Percentiles rank a stretch among this genome's conserved stretches.
phyloP scores from a whole-genome alignment of 2,797 vertebrate genomes.

The Enteromius fasciolatus region DNA sequence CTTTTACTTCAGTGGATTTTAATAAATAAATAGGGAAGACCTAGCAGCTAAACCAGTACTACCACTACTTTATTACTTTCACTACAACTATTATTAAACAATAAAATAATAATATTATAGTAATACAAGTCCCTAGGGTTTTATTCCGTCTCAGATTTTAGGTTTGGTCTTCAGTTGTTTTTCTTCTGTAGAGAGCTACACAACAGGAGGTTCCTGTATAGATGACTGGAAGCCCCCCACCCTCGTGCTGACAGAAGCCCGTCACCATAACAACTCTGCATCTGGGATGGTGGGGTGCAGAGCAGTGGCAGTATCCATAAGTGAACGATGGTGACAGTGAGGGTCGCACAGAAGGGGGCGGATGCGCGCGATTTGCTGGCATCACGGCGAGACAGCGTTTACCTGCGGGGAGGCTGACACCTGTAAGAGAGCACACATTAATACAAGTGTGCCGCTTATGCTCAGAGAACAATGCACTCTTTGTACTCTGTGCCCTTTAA shows the following conservation, averaged over 20 bases:
- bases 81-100: slow-evolving; percentile 55
- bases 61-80: slow-evolving; percentile 5
- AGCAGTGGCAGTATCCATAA: slow-evolving; percentile 65
- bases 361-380: slow-evolving; percentile 70
- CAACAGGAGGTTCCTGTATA: slow-evolving; percentile 64
- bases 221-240: slow-evolving; percentile 63
- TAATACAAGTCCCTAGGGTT: slow-evolving; percentile 50
- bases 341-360: slow-evolving; percentile 67
- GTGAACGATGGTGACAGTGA: slow-evolving; percentile 66
- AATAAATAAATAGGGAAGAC: slow-evolving; percentile 33
- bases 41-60: not conserved
- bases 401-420: slow-evolving; percentile 83
- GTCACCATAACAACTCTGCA: slow-evolving; percentile 68
- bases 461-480: not conserved
- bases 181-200: slow-evolving; percentile 70
- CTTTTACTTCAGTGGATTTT: slow-evolving; percentile 30
- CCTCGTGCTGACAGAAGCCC: slow-evolving; percentile 57
- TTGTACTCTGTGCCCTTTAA: slow-evolving; percentile 1
- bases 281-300: slow-evolving; percentile 67
- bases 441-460: not conserved
- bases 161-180: slow-evolving; percentile 75
- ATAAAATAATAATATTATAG: slow-evolving; percentile 62
- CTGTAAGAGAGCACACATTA: slow-evolving; percentile 62
- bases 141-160: slow-evolving; percentile 61
- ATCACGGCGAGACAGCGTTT: slow-evolving; percentile 69